Base-by-base conservation (phyloP, 1,140 invertebrate species). In the Steinernema feltiae region DNA sequence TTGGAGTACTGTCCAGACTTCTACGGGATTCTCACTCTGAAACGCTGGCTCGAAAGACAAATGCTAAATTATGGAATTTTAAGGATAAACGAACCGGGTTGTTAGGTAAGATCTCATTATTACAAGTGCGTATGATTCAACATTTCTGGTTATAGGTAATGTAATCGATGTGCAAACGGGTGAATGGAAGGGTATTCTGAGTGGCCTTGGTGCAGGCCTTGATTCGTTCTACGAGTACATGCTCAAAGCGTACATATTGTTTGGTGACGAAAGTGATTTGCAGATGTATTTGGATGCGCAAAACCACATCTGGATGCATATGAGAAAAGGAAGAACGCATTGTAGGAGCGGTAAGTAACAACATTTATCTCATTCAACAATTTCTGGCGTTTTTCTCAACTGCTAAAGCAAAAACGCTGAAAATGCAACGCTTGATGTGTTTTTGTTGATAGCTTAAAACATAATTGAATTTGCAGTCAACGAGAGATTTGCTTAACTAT, bases 161-260 rank as follows among this genome's bases (percentile, higher is more conserved):
- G 88, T 90, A 1, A 89, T 91, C 63, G 88, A 92, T 83, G 89
- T 91, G 24, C 88, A 91, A 81, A 91, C 90, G 35, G 91, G 91
- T 1, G 87, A 90, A 83, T 92, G 91, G 91, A 82, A 88, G 24
- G 89, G 90, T 17, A 84, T 87, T 63, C 87, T 91, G 83, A 90
- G 89, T 69, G 91, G 91, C 1, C 81, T 92, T 3, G 91, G 91
- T 30, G 91, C 91, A 69, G 91, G 91, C 24, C 83, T 91, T n/a
- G 91, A 92, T 84, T 91, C 90, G 15, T 92, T 90, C 84, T 91
- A 89, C 85, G 91, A 92, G 86, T 92, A 92, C 86, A 85, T 92
- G 70, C 87, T 92, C 24, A 92, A 91, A 85, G 87, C 90, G 27
- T 91, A 89, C 80, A 90, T 91, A 79, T 79, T 91, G 32, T 92